A percentile compares a stretch with the other conserved stretches of the same genome.
These are phyloP conservation scores for Monodelphis domestica DNA, from an alignment of 2,797 vertebrate genomes.

Conservation along the genomic window DNA sequence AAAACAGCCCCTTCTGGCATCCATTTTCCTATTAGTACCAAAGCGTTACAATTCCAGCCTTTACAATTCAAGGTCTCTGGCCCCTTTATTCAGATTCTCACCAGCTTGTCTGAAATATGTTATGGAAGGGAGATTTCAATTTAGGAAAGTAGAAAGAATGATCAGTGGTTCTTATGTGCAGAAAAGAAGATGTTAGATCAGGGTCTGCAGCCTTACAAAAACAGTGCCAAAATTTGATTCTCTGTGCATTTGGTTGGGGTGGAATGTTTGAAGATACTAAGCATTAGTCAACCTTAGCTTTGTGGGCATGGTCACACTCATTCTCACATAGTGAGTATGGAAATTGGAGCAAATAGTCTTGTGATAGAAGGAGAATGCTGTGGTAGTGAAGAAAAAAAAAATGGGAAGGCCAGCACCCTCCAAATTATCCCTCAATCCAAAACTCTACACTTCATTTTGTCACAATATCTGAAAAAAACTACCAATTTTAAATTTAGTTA, in stretches of 20 bases:
- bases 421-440: neutral
- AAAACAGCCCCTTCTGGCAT: slow-evolving; percentile 15
- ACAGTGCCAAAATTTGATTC: neutral
- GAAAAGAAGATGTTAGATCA: slow-evolving; percentile 12
- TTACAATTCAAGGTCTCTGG: slow-evolving; percentile 9
- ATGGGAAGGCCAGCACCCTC: neutral
- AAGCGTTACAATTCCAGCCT: neutral
- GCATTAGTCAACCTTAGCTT: neutral
- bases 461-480: neutral
- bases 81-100: neutral
- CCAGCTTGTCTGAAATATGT: slow-evolving; percentile 16
- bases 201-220: neutral
- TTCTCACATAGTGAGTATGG: neutral
- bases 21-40: neutral
- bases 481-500: neutral
- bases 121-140: slow-evolving; percentile 28
- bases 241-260: neutral
- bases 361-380: neutral
- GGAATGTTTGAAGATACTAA: neutral
- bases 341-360: neutral
- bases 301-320: neutral
- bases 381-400: neutral
- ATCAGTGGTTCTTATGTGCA: neutral
- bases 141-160: slow-evolving; percentile 30
- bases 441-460: neutral